phyloP scores from a whole-genome alignment of 2,113 vertebrate species.

The Arizona elegans region DNA sequence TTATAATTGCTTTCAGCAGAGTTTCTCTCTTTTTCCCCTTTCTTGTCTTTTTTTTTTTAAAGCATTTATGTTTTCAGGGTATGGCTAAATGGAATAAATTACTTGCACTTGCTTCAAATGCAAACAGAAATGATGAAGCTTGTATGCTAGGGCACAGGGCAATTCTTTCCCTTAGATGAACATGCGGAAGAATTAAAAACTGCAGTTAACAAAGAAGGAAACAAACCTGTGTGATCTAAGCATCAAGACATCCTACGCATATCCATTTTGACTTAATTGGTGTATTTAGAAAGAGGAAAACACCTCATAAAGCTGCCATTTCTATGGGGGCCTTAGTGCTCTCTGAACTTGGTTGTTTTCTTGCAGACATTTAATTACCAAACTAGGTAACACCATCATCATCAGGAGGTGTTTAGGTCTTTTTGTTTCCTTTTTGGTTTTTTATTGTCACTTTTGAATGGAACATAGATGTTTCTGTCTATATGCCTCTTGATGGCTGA shows the following conservation, averaged over 20 bases:
- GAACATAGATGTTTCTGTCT: not conserved
- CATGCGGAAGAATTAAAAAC: constrained; percentile 21
- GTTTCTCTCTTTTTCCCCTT: constrained; percentile 11
- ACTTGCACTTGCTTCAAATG: constrained; percentile 34
- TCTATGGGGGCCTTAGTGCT: not conserved
- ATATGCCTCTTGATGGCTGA: not conserved
- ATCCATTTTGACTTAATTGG: constrained; percentile 7
- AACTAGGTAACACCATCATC: not conserved
- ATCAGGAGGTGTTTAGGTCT: not conserved
- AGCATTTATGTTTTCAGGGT: constrained; percentile 56
- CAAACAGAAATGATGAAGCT: constrained; percentile 25
- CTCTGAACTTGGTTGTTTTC: not conserved
- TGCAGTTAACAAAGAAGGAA: constrained; percentile 9
- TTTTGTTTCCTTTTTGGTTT: not conserved
- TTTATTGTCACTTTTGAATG: not conserved
- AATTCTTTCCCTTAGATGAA: constrained; percentile 33
- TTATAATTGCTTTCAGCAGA: constrained; percentile 64
- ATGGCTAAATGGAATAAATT: constrained; percentile 53
- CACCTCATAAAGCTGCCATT: not conserved
- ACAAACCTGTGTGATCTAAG: constrained; percentile 19
- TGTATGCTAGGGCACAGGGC: not conserved
- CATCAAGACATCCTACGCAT: not conserved
- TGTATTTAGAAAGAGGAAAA: not conserved
- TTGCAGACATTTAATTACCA: not conserved
- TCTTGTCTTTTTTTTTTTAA: not conserved